A percentile compares a stretch with the other conserved stretches of the same genome.
Conservation (phyloP, 2,113 vertebrate species). For the Zosterops borbonicus region DNA sequence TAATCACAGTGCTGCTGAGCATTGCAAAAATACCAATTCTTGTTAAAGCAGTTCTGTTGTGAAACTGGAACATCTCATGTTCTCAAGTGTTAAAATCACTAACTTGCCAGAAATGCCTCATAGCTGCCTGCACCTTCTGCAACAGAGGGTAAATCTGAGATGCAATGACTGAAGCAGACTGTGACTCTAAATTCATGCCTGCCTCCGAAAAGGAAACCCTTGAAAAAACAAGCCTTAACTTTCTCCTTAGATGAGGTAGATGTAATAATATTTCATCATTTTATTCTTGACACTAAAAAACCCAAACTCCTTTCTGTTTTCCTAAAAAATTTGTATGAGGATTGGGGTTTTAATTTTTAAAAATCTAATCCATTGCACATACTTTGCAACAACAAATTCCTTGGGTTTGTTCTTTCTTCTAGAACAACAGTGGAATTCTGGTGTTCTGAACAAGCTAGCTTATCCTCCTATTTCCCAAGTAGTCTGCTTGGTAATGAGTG, state of each 20-base stretch:
- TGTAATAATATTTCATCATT: neutral
- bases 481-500: neutral
- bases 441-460: neutral
- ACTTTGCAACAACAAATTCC: neutral
- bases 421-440: neutral
- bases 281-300: neutral
- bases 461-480: neutral
- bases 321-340: neutral
- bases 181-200: neutral
- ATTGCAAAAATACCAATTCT: neutral
- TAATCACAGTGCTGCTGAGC: neutral
- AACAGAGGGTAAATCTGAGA: neutral
- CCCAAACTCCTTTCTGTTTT: neutral
- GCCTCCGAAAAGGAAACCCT: neutral
- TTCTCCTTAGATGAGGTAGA: neutral
- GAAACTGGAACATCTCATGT: neutral
- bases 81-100: neutral
- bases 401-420: neutral
- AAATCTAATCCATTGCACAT: neutral
- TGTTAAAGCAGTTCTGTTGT: neutral
- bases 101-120: neutral
- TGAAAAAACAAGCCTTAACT: slow-evolving; percentile 21
- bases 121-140: neutral
- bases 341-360: neutral
- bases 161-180: neutral